Evolutionary conservation across 2,113 vertebrate species (phyloP).

Genomic region (Alouatta palliata): DNA sequence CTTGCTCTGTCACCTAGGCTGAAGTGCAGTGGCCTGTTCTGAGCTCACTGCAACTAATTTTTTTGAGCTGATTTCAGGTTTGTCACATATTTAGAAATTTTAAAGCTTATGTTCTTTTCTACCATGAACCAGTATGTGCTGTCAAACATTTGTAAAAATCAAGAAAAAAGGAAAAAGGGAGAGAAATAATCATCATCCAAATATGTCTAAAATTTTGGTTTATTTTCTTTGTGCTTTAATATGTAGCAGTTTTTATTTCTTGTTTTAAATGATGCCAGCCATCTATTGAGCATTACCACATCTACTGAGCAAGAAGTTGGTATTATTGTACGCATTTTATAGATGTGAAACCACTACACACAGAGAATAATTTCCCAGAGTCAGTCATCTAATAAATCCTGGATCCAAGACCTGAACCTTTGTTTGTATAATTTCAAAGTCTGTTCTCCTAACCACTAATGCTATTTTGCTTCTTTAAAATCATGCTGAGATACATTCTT

Average conservation of each 20-base stretch:
- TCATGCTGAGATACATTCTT: background rate
- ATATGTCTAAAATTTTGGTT: background rate
- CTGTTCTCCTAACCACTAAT: background rate
- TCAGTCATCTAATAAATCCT: background rate
- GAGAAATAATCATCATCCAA: background rate
- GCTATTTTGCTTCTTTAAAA: background rate
- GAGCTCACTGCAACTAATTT: background rate
- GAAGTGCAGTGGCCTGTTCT: no score
- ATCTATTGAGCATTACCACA: background rate
- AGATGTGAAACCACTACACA: background rate
- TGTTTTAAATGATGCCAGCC: background rate
- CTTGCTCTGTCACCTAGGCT: no score
- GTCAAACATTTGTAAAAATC: background rate
- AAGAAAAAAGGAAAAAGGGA: background rate
- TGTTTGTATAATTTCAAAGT: background rate
- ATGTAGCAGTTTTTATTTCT: background rate
- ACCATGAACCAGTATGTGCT: background rate
- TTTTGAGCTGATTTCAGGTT: conserved; percentile 21
- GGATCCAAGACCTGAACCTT: background rate
- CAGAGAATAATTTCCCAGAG: background rate
- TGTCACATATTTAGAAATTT: background rate
- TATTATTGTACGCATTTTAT: background rate
- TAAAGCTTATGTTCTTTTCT: background rate
- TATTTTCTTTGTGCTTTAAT: background rate
- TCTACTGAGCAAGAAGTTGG: background rate